Evolutionary conservation across 2,797 vertebrate species (phyloP).

Genomic region (Pantherophis alleghaniensis): DNA sequence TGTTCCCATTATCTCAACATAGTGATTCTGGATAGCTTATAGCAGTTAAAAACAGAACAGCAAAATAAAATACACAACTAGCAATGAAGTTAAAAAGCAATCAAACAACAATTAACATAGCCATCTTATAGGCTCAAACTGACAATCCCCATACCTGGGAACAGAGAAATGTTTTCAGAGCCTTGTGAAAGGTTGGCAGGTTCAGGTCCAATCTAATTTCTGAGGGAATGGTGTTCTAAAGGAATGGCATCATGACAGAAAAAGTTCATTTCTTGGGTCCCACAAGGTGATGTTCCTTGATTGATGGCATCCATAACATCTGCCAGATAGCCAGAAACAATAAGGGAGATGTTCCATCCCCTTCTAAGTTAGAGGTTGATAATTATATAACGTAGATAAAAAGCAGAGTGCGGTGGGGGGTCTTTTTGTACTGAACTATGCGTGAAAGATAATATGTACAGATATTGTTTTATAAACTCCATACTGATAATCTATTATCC

Average conservation of each 20-base stretch:
- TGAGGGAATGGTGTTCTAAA: neutral
- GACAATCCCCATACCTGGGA: neutral
- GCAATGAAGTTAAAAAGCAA: neutral
- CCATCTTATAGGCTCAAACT: neutral
- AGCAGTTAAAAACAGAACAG: neutral
- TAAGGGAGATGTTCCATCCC: neutral
- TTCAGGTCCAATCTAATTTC: neutral
- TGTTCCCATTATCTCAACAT: neutral
- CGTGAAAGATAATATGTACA: neutral
- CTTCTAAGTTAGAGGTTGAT: neutral
- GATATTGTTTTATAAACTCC: neutral
- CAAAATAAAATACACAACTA: neutral
- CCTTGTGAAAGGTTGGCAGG: neutral
- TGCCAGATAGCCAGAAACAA: neutral
- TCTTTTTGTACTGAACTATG: neutral
- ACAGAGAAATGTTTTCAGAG: neutral
- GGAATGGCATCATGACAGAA: neutral
- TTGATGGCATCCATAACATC: neutral
- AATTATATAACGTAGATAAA: neutral
- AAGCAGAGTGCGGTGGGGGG: neutral
- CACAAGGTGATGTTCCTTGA: neutral
- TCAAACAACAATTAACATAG: neutral
- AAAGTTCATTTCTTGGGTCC: neutral
- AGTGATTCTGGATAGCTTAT: neutral
- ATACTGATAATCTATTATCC: neutral